Evolutionary conservation across 1,140 invertebrate genomes (phyloP), one percentile per base, ranked within the genome.

Genomic region (Drosophila subpulchrella): DNA sequence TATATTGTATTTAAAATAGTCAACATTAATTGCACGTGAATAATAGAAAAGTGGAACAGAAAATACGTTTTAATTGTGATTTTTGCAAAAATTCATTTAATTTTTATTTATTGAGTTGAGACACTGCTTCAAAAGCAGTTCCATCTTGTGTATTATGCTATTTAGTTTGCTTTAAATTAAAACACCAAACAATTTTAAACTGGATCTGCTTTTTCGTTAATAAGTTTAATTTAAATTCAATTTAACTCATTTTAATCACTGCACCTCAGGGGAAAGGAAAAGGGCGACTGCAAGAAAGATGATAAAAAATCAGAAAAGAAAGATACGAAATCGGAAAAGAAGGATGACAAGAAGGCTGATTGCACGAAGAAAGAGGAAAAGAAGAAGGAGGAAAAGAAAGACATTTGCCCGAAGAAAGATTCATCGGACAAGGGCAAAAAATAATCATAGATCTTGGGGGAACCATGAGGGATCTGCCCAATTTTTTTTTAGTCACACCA

Each of bases 121-220:
- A 67, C 12, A 47, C 83, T 68, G 82, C 82, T 82, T 78, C 15
- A 41, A 60, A 77, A 78, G 78, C 77, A 63, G 76, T 63, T 62
- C 17, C 42, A 57, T 62, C 65, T 76, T 58, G 75, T 86, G 84
- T 88, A 89, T 88, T 88, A 88, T 77, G 79, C 83, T 73, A 79
- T 86, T 79, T 66, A 73, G 65, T 82, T 82, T 88, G 66, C 76
- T 55, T 80, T 68, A 68, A 76, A 83, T 88, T 73, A 88, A 85
- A 79, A 75, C 48, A 61, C 66, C 54, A 61, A 78, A 54, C 63
- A 41, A 66, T 48, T 54, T 24, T 20, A 74, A 41, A n/a, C 41
- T 36, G 12, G 34, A 68, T 27, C 41, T 48, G 24, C 24, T 68
- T 34, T 38, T 38, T 59, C n/a, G 20, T 32, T 59, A 20, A 42